phyloP scores from a whole-genome alignment of 2,113 vertebrate species.

The Eonycteris spelaea region DNA sequence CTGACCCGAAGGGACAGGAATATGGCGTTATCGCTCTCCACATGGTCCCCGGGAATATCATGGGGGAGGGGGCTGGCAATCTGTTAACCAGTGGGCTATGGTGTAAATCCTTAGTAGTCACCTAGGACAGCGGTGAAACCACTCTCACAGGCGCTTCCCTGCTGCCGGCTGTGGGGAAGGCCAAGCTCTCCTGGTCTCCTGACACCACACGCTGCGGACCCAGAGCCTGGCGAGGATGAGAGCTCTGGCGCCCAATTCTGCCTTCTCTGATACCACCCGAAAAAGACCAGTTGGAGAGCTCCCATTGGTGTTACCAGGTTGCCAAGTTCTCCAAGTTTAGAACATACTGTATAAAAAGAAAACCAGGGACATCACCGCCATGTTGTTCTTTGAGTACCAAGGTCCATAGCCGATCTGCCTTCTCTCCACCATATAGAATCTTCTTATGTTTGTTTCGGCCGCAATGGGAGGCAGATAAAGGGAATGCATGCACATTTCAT shows the following conservation, averaged over 20 bases:
- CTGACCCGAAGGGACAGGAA: background rate
- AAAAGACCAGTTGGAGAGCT: background rate
- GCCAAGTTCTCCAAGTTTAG: background rate
- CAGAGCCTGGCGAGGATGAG: too few species aligned
- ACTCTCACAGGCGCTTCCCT: background rate
- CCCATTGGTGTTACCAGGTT: background rate
- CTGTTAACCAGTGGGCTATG: background rate
- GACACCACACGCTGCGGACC: background rate
- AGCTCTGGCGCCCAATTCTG: too few species aligned
- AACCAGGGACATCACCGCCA: background rate
- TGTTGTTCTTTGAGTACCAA: background rate
- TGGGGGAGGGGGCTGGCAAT: background rate
- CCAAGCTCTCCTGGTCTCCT: background rate
- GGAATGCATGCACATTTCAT: background rate
- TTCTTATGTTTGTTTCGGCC: background rate
- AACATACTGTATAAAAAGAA: background rate
- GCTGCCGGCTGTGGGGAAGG: background rate
- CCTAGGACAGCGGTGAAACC: background rate
- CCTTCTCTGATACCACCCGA: background rate
- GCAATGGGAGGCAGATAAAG: background rate
- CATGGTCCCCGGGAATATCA: background rate
- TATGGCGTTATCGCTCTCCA: background rate
- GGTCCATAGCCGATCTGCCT: background rate
- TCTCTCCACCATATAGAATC: background rate
- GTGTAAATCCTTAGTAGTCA: background rate